A percentile compares a stretch with the other conserved stretches of the same genome.
phyloP scores from a whole-genome alignment of 2,888 invertebrate species.

The Torymus aiolomorphi region DNA sequence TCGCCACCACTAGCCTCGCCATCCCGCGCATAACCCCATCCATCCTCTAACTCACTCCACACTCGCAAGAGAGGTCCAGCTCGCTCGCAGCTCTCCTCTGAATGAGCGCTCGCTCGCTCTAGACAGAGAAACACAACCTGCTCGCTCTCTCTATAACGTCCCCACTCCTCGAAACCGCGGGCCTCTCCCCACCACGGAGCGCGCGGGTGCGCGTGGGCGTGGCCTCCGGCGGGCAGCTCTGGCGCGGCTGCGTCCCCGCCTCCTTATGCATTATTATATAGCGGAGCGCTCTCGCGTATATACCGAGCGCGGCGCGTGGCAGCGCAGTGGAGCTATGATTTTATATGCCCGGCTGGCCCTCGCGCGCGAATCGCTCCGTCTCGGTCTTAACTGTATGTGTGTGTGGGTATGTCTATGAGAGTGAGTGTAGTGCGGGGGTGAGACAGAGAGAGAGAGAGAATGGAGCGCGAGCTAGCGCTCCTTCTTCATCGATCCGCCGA shows the following conservation, averaged over 20 bases:
- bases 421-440: slow-evolving; percentile 4
- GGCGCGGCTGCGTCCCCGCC: slow-evolving; percentile 63
- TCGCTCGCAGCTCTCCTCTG: neutral
- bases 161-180: neutral
- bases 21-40: no score
- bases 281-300: slow-evolving; percentile 4
- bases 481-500: slow-evolving; percentile 57
- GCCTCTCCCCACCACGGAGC: neutral
- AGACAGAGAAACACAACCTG: no score
- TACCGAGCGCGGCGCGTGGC: neutral
- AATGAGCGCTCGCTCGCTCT: neutral
- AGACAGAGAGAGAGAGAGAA: slow-evolving; percentile 4
- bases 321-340: slow-evolving; percentile 67
- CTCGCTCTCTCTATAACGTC: neutral
- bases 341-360: slow-evolving; percentile 66
- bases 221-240: slow-evolving; percentile 20
- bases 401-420: slow-evolving; percentile 2
- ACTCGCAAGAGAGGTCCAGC: no score
- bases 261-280: slow-evolving; percentile 75
- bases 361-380: slow-evolving; percentile 7
- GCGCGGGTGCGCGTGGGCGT: slow-evolving; percentile 45
- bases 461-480: slow-evolving; percentile 12
- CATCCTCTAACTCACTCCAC: no score
- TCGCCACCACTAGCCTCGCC: no score
- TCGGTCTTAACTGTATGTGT: neutral